Evolutionary conservation across 2,797 vertebrate species (phyloP).

Genomic region (Perodicticus potto): DNA sequence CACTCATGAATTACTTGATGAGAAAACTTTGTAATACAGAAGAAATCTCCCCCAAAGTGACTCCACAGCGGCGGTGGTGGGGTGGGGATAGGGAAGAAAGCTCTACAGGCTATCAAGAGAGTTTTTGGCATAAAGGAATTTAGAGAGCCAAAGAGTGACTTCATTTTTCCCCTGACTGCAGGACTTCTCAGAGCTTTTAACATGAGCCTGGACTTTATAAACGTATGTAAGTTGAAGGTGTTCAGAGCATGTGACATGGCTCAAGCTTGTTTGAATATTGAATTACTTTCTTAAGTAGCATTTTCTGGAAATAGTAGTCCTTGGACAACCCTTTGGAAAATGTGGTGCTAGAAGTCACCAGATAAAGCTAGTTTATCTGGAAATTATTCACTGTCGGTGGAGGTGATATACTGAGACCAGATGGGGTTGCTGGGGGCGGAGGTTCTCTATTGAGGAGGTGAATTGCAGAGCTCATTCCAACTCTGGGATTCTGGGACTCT

Average conservation of each 20-base stretch:
- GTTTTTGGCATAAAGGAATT: neutral
- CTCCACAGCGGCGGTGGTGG: too few species aligned
- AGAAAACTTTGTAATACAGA: neutral
- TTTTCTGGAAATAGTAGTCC: neutral
- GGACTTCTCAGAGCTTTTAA: conserved; percentile 9
- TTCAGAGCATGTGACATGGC: neutral
- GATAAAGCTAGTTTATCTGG: neutral
- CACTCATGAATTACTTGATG: neutral
- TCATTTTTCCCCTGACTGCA: neutral
- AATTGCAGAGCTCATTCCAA: neutral
- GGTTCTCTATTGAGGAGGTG: neutral
- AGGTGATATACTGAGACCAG: neutral
- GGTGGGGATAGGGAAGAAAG: neutral
- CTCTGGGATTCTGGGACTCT: neutral
- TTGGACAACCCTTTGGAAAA: neutral
- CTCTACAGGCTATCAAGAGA: rapidly evolving
- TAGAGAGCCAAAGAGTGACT: neutral
- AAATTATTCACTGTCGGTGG: neutral
- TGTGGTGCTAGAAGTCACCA: rapidly evolving
- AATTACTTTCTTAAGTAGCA: neutral
- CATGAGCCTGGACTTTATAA: rapidly evolving
- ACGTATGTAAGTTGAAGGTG: neutral
- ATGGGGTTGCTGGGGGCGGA: rapidly evolving
- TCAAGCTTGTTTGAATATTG: neutral
- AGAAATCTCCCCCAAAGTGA: neutral